Conservation (phyloP, 2,888 invertebrate species). For the Rhodophaea formosa region DNA sequence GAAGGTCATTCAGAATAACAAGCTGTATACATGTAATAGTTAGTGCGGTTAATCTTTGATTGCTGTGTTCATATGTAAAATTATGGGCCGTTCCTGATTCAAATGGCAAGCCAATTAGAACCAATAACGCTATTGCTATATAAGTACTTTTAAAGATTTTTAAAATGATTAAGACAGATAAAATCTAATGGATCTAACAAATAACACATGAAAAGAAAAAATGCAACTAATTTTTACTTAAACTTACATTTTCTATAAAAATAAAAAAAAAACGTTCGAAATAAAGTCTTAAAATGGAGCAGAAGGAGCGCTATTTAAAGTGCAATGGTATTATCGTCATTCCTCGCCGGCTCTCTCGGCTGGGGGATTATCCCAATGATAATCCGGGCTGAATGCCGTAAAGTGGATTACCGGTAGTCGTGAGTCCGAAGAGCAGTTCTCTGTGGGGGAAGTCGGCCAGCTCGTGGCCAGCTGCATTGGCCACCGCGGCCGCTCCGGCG, state of each 20-base stretch:
- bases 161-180: too few species aligned
- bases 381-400: conserved; percentile 9
- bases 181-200: too few species aligned
- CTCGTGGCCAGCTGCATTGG: conserved; percentile 88
- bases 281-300: conserved; percentile 6
- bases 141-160: too few species aligned
- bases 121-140: too few species aligned
- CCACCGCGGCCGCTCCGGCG: conserved; percentile 82
- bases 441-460: conserved; percentile 90
- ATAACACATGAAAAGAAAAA: too few species aligned
- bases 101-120: too few species aligned
- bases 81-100: too few species aligned
- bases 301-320: conserved; percentile 7
- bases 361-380: conserved; percentile 14
- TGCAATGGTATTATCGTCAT: conserved; percentile 13
- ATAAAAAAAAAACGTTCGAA: background rate
- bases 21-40: too few species aligned
- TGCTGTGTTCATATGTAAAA: too few species aligned
- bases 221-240: too few species aligned
- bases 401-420: conserved; percentile 81
- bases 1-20: background rate
- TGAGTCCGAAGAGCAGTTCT: conserved; percentile 92
- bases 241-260: background rate
- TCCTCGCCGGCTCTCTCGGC: conserved; percentile 12
- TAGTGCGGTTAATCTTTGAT: too few species aligned